Evolutionary conservation across 2,113 vertebrate species (phyloP).

Genomic region (Ursus arctos): DNA sequence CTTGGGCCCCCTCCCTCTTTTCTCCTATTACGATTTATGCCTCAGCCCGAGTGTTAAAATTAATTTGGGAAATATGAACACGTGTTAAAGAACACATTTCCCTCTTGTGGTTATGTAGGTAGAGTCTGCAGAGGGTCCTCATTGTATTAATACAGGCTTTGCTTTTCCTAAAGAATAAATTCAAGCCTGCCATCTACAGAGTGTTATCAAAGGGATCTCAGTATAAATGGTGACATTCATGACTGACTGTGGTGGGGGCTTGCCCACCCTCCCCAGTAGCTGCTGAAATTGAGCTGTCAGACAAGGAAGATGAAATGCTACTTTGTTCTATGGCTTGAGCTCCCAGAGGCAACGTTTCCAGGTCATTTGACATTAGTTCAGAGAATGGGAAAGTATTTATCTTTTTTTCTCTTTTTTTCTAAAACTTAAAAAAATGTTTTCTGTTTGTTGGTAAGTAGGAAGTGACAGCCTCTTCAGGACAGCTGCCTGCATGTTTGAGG

Average conservation of each 20-base stretch:
- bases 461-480: neutral
- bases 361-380: conserved; percentile 76
- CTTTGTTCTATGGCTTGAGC: conserved; percentile 67
- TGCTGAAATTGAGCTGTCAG: conserved; percentile 80
- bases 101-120: neutral
- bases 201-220: conserved; percentile 50
- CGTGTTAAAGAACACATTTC: neutral
- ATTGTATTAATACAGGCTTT: neutral
- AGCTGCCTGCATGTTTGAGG: neutral
- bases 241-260: conserved; percentile 6
- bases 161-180: conserved; percentile 52
- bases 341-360: conserved; percentile 66
- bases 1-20: neutral
- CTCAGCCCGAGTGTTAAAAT: neutral
- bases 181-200: conserved; percentile 27
- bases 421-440: conserved; percentile 23
- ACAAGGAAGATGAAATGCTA: conserved; percentile 71
- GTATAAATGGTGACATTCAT: neutral
- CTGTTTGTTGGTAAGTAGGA: conserved; percentile 41
- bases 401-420: neutral
- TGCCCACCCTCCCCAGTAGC: neutral
- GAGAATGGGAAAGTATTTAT: conserved; percentile 72
- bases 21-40: neutral
- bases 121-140: neutral
- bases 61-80: neutral